Conservation (phyloP, 2,888 invertebrate genomes). For the Beris chalybata region DNA sequence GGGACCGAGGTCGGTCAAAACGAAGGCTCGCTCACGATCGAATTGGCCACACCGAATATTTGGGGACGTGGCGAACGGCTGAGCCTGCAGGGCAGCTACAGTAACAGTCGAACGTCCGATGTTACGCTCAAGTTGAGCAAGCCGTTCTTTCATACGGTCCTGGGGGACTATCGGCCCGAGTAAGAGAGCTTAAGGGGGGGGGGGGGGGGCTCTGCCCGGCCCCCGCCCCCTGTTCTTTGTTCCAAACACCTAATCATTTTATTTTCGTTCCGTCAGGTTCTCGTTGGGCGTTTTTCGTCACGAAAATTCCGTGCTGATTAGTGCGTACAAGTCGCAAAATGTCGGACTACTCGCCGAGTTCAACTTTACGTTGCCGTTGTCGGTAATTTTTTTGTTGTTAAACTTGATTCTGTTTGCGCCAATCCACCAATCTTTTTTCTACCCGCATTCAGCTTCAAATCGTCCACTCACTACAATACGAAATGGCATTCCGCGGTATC, state of each 20-base stretch:
- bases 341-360: constrained; percentile 78
- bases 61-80: constrained; percentile 85
- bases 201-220: no score
- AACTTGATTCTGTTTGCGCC: no score
- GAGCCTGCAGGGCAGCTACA: constrained; percentile 81
- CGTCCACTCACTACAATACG: constrained; percentile 85
- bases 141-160: constrained; percentile 73
- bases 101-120: constrained; percentile 79
- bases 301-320: constrained; percentile 52
- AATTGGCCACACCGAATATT: constrained; percentile 78
- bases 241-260: no score
- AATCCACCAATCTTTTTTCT: neutral
- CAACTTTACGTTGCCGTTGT: constrained; percentile 65
- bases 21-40: constrained; percentile 74
- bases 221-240: no score
- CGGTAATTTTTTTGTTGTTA: constrained; percentile 43
- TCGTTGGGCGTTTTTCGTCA: constrained; percentile 75
- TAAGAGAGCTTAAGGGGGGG: constrained; percentile 54
- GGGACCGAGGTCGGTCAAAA: constrained; percentile 89
- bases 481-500: constrained; percentile 80
- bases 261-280: constrained; percentile 60
- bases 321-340: constrained; percentile 75
- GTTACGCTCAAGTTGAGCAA: constrained; percentile 79
- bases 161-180: constrained; percentile 62
- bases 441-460: constrained; percentile 55